Evolutionary conservation across 2,797 vertebrate genomes (phyloP).

Genomic region (Calcarius lapponicus): DNA sequence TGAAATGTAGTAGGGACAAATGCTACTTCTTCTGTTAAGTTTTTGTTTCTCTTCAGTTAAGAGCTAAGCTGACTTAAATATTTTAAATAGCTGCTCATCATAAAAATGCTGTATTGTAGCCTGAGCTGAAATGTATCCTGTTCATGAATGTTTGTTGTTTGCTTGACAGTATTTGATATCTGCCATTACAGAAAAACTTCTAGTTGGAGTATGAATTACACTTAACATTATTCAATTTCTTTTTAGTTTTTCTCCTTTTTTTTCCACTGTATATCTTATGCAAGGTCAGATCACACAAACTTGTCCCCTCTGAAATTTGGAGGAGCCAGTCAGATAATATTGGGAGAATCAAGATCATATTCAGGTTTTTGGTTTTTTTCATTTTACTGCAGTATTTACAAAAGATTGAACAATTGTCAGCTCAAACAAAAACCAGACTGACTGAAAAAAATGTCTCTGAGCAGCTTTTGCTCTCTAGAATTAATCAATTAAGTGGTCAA

Average conservation of each 20-base stretch:
- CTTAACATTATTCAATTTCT: not conserved
- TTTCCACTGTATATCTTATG: not conserved
- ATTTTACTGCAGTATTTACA: slow-evolving; percentile 44
- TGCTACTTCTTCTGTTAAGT: not conserved
- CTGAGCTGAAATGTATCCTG: not conserved
- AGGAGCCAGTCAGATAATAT: not conserved
- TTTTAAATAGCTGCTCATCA: slow-evolving; percentile 13
- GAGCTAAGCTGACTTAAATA: slow-evolving; percentile 5
- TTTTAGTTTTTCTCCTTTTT: not conserved
- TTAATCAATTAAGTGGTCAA: slow-evolving; percentile 56
- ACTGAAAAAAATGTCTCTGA: slow-evolving; percentile 18
- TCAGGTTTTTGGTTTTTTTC: not conserved
- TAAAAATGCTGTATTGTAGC: slow-evolving; percentile 5
- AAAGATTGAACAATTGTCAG: slow-evolving; percentile 43
- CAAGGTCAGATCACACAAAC: not conserved
- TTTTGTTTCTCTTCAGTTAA: not conserved
- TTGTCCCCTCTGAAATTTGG: not conserved
- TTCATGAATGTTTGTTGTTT: not conserved
- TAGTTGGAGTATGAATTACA: not conserved
- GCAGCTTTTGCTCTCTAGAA: slow-evolving; percentile 32
- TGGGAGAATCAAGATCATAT: not conserved
- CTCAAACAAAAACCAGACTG: slow-evolving; percentile 25
- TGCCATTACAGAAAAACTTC: not conserved
- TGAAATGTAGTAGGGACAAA: not conserved
- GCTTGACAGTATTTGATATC: not conserved